Evolutionary conservation across 2,797 vertebrate genomes (phyloP).

Genomic region (Scolopax bukidnonensis): DNA sequence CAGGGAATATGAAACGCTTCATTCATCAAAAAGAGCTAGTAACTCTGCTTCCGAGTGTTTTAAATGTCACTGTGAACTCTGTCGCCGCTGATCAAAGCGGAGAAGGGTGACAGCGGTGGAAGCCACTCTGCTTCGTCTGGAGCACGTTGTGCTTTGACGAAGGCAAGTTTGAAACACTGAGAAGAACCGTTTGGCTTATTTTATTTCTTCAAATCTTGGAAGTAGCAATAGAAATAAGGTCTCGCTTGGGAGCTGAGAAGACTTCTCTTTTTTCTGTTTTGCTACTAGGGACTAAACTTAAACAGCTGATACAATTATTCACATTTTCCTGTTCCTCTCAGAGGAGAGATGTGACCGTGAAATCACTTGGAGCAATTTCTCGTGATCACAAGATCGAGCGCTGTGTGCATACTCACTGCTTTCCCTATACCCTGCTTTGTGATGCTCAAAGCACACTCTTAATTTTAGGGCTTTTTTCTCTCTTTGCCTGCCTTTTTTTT

Average conservation of each 20-base stretch:
- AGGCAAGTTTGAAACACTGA: neutral
- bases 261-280: neutral
- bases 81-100: neutral
- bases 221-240: neutral
- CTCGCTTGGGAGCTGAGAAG: neutral
- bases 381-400: neutral
- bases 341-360: neutral
- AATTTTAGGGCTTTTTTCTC: neutral
- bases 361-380: neutral
- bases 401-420: neutral
- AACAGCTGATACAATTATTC: neutral
- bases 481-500: neutral
- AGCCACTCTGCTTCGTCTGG: accelerated
- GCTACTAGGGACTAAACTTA: neutral
- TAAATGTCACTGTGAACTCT: neutral
- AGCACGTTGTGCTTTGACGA: neutral
- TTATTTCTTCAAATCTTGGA: neutral
- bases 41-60: neutral
- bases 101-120: neutral
- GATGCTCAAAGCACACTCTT: neutral
- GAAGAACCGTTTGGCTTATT: neutral
- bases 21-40: constrained; percentile 10
- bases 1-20: neutral
- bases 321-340: neutral
- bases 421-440: neutral